Base-by-base conservation (phyloP, 1,140 invertebrate species). In the Spodoptera litura region DNA sequence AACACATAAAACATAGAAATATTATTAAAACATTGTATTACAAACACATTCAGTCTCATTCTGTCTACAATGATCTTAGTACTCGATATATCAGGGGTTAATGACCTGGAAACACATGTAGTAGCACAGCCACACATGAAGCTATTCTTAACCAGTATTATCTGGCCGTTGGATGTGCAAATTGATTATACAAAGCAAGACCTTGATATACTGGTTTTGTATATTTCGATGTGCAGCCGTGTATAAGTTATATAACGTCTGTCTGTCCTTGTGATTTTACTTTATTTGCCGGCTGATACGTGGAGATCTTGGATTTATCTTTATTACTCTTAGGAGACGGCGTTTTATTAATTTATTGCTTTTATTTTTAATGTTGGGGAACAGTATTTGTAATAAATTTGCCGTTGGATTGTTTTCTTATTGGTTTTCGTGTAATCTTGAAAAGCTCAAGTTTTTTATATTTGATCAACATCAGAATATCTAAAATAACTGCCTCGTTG, bases 11-110 rank as follows among this genome's bases (percentile, higher is more conserved):
- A 27, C 44, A 44, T 20, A 38, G 10, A 12, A 66, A 51, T 52
- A 66, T 66, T 9, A 70, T 52, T 53, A 55, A 70, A 70, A 55
- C 51, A 55, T 11, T n/a, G 12, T 56, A 78, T 12, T 52, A 78
- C 35, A 78, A 59, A 66, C 53, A 55, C 53, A 68, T 78, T 35
- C 15, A 25, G 25, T 59, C 3, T 35, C 31, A 31, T 4, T 55
- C 66, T 25, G 56, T 78, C 77, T 78, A 20, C 25, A 78, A 11
- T 78, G 49, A 71, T 72, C 53, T 56, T 20, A 51, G 20, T 3
- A 78, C 38, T 78, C 66, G 62, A 78, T 78, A 78, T 72, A 78
- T 78, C 77, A 71, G 8, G 66, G 38, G 12, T 72, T 78, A 78
- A 78, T 78, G 77, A 61, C 15, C 10, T 78, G 52, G 77, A 78